Evolutionary conservation across 2,797 vertebrate species (phyloP), one percentile per base, ranked within the genome.

Genomic region (Ctenopoma kingsleyae): DNA sequence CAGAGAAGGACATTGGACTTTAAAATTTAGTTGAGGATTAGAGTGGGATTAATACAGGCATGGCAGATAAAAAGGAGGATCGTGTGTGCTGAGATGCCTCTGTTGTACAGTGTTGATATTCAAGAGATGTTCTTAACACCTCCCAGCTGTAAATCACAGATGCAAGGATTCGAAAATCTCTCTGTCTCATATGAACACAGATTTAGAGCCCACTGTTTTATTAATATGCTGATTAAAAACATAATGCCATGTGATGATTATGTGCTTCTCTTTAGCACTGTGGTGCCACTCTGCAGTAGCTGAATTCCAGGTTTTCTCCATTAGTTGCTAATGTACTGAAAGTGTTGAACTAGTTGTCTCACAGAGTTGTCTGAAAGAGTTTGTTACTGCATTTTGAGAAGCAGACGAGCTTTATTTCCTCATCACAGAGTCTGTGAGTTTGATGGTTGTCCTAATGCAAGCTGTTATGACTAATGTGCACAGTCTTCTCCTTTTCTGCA

Each of bases 21-120:
- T 64, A 74, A 74, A 81, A 79, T 82, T 63, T 75, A 71, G 69
- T 71, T 44, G 58, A 56, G 80, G 86, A 87, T 90, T 84, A 81
- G 53, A 66, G 46, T 35, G 57, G 71, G 75, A 76, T 90, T 86
- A 85, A 74, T 63, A 57, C 58, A 71, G 67, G 55, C 59, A 25
- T 53, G 41, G 62, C 49, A 71, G 74, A 76, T 54, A 8, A 63
- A 78, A 85, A 63, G 57, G 50, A 71, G 58, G 25, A 57, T 41
- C 13, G 43, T 48, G 56, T 62, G 76, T 75, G 72, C 70, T 20
- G 12, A 67, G 64, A 74, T 71, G 74, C 81, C 59, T 66, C 76
- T 52, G 55, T 84, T 77, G 57, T 67, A 52, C 49, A 40, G 32
- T 71, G 56, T 89, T 89, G 81, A 86, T 87, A 90, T 90, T 83